Evolutionary conservation across 1,140 invertebrate species (phyloP).

Genomic region (Bicyclus anynana): DNA sequence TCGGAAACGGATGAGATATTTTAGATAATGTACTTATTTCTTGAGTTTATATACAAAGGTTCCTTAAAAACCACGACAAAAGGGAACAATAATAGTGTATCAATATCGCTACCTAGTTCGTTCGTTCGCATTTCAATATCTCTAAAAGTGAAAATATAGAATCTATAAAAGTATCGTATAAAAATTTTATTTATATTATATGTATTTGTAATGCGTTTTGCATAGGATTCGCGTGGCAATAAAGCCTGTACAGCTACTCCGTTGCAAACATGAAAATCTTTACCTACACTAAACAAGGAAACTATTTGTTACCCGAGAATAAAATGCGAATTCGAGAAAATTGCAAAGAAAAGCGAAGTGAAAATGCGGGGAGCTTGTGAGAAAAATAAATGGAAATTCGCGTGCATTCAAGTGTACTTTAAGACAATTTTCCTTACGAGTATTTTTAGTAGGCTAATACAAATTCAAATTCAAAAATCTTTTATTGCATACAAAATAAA

Average conservation of each 20-base stretch:
- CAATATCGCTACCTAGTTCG: too few species aligned
- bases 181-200: too few species aligned
- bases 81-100: too few species aligned
- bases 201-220: neutral
- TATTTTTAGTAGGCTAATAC: neutral
- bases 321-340: conserved; percentile 8
- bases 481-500: too few species aligned
- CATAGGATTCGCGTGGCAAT: neutral
- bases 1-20: too few species aligned
- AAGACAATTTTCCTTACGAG: conserved; percentile 1
- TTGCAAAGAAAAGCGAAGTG: conserved; percentile 1
- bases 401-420: neutral
- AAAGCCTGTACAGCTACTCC: neutral
- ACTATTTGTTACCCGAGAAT: neutral
- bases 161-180: too few species aligned
- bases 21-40: too few species aligned
- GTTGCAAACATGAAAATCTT: neutral
- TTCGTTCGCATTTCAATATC: too few species aligned
- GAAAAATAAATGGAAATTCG: conserved; percentile 6
- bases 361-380: neutral
- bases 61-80: too few species aligned
- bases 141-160: too few species aligned
- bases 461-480: too few species aligned
- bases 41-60: too few species aligned
- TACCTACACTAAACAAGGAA: conserved; percentile 2